These are phyloP conservation scores for Ariopsis seemanni DNA, from an alignment of 2,113 vertebrate species.

Conservation along the genomic window DNA sequence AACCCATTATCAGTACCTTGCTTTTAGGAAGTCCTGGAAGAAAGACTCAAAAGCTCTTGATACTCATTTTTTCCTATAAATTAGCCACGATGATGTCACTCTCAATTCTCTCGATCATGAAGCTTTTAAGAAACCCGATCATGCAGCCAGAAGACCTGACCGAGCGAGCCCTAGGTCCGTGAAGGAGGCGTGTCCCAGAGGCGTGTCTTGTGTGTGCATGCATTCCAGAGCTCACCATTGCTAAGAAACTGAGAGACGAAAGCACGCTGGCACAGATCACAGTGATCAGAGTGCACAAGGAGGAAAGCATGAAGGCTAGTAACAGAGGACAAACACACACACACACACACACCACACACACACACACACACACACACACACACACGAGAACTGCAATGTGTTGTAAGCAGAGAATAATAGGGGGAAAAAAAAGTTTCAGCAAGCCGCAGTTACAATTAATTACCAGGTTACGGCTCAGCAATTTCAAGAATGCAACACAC, in stretches of 20 bases:
- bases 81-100: not conserved
- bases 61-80: not conserved
- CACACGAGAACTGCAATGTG: not conserved
- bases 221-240: slow-evolving; percentile 35
- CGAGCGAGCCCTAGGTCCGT: not conserved
- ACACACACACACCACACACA: slow-evolving; percentile 12
- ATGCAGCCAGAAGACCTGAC: not conserved
- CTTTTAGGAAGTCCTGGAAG: not conserved
- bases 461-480: slow-evolving; percentile 71
- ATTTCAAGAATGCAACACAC: slow-evolving; percentile 84
- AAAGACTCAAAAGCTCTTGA: not conserved
- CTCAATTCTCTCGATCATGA: too few species aligned
- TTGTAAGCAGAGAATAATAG: not conserved
- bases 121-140: not conserved
- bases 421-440: slow-evolving; percentile 59
- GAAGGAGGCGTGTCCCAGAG: not conserved
- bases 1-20: not conserved
- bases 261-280: not conserved
- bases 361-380: slow-evolving; percentile 14
- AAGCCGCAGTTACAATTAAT: slow-evolving; percentile 77
- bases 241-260: slow-evolving; percentile 38
- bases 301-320: too few species aligned
- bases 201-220: not conserved
- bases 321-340: not conserved
- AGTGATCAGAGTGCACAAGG: slow-evolving; percentile 4